phyloP scores from a whole-genome alignment of 2,113 vertebrate species.

The Lagenorhynchus albirostris region DNA sequence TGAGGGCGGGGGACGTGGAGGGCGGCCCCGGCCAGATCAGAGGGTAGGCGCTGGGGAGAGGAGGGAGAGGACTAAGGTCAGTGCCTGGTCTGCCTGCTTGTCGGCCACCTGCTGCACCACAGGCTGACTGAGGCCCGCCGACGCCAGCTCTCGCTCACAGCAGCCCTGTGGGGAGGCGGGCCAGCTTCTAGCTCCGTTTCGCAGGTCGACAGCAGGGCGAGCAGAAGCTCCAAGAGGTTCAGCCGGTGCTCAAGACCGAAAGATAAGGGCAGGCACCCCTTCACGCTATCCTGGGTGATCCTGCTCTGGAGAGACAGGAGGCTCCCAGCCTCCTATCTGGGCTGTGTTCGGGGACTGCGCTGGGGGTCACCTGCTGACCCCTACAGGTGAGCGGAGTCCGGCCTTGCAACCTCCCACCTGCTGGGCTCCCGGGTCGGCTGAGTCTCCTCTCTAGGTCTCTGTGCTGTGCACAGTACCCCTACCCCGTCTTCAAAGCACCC shows the following conservation, averaged over 20 bases:
- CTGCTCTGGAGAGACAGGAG: background rate
- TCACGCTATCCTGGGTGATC: background rate
- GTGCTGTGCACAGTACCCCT: background rate
- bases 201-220: background rate
- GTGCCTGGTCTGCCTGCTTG: background rate
- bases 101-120: background rate
- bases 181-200: accelerated
- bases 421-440: background rate
- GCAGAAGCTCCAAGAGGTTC: background rate
- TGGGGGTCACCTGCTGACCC: background rate
- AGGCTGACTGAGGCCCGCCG: accelerated
- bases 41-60: background rate
- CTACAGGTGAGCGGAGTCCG: background rate
- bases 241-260: background rate
- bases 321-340: background rate
- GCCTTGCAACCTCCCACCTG: background rate
- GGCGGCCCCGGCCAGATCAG: background rate
- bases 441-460: background rate
- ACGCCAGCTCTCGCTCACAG: accelerated
- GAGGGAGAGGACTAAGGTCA: accelerated
- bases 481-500: background rate
- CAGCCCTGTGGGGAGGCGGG: no score
- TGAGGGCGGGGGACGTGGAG: background rate
- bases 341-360: background rate
- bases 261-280: background rate